Percentiles rank a stretch among this genome's conserved stretches.
phyloP scores from a whole-genome alignment of 2,797 vertebrate species.

The Anableps anableps region DNA sequence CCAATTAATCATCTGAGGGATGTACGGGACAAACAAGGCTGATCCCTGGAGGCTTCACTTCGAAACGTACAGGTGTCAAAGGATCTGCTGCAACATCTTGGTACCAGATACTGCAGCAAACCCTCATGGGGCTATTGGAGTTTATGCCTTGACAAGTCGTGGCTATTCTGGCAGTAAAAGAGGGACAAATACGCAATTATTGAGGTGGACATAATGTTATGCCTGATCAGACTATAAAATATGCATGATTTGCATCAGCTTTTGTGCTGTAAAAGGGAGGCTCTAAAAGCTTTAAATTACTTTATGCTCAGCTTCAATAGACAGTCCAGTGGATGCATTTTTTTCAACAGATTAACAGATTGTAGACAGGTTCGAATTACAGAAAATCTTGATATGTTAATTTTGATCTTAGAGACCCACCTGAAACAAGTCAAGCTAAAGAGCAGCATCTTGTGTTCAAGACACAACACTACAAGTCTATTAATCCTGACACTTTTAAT shows the following conservation, averaged over 20 bases:
- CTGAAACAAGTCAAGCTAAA: conserved; percentile 35
- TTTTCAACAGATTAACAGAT: neutral
- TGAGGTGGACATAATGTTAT: neutral
- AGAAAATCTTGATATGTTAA: neutral
- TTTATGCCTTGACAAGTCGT: neutral
- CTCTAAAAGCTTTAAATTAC: neutral
- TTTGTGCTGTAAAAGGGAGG: neutral
- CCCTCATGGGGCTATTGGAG: neutral
- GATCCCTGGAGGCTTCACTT: neutral
- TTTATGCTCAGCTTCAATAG: neutral
- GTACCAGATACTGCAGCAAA: neutral
- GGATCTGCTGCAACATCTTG: neutral
- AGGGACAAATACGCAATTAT: neutral
- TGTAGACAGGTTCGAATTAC: neutral
- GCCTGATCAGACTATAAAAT: neutral
- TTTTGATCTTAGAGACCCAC: neutral
- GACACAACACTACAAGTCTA: conserved; percentile 42
- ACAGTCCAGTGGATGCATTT: neutral
- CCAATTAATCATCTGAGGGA: neutral
- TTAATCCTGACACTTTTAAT: too few species aligned
- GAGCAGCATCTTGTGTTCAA: conserved; percentile 68
- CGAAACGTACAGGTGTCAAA: neutral
- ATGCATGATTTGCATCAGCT: neutral
- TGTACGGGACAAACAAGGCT: neutral
- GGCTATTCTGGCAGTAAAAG: neutral